Conservation (phyloP, 92 coral and sea anemone species). For the Palythoa grandiflora region DNA sequence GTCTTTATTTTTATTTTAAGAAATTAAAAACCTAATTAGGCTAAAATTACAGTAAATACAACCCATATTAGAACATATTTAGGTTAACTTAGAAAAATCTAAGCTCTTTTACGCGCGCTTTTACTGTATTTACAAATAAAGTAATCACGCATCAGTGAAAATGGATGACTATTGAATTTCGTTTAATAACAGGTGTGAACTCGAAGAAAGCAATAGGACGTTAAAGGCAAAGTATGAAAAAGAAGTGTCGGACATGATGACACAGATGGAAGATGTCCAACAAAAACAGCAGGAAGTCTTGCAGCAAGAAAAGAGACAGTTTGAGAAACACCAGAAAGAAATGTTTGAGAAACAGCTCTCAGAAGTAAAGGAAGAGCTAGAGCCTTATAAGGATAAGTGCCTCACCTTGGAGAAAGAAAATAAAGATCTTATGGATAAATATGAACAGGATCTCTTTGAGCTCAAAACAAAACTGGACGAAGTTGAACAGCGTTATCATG, state of each 20-base stretch:
- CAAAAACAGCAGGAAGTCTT: conserved; percentile 89
- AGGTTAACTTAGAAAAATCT: no score
- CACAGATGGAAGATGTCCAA: conserved; percentile 93
- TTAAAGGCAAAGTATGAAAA: conserved; percentile 92
- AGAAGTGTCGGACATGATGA: conserved; percentile 87
- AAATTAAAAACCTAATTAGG: no score
- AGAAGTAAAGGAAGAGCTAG: conserved; percentile 82
- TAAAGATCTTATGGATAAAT: conserved; percentile 72
- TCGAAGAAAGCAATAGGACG: conserved; percentile 88
- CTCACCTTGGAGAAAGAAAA: conserved; percentile 83
- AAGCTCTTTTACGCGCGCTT: no score
- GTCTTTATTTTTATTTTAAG: no score
- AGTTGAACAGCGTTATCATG: conserved; percentile 78
- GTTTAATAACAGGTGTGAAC: conserved; percentile 57
- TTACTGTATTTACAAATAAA: no score
- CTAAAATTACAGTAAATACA: no score
- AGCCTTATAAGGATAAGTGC: conserved; percentile 77
- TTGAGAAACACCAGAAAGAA: conserved; percentile 87
- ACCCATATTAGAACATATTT: no score
- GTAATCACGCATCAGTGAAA: neutral
- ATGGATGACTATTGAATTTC: neutral
- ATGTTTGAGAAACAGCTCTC: conserved; percentile 86
- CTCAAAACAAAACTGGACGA: conserved; percentile 76
- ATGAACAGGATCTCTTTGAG: conserved; percentile 78
- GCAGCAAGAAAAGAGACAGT: conserved; percentile 71